Conservation (phyloP, 2,888 invertebrate genomes). For the Drosophila pseudotalamancana region DNA sequence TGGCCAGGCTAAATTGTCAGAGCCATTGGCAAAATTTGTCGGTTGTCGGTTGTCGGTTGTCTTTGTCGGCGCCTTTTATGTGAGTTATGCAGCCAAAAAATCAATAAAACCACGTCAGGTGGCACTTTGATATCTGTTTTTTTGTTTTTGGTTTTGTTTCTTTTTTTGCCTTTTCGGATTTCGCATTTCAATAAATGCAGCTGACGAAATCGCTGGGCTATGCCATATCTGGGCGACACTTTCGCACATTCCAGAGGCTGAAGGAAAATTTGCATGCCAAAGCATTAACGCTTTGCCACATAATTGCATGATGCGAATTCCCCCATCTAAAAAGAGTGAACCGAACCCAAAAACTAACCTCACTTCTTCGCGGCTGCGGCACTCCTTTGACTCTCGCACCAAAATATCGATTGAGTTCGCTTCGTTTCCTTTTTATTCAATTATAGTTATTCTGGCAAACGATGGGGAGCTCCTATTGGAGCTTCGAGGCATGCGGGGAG, state of each 20-base stretch:
- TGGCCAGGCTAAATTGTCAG: conserved; percentile 20
- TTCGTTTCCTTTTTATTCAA: conserved; percentile 50
- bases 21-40: conserved; percentile 10
- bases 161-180: background rate
- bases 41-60: too few species aligned
- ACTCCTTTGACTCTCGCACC: conserved; percentile 48
- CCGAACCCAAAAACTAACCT: conserved; percentile 12
- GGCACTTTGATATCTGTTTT: conserved; percentile 75
- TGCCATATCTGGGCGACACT: conserved; percentile 43
- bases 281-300: conserved; percentile 69
- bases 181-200: conserved; percentile 57
- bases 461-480: conserved; percentile 21
- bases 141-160: conserved; percentile 63
- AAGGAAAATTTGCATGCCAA: conserved; percentile 75
- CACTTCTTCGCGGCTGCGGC: conserved; percentile 23
- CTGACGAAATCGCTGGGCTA: conserved; percentile 46
- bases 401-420: conserved; percentile 67
- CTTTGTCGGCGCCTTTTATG: conserved; percentile 65
- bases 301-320: conserved; percentile 69
- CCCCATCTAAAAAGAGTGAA: conserved; percentile 7
- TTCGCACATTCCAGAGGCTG: conserved; percentile 54
- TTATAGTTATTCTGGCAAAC: conserved; percentile 62
- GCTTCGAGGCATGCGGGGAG: background rate
- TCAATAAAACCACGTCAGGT: conserved; percentile 60
- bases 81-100: conserved; percentile 4